Base-by-base conservation (phyloP, 2,797 vertebrate species). In the Trachops cirrhosus region DNA sequence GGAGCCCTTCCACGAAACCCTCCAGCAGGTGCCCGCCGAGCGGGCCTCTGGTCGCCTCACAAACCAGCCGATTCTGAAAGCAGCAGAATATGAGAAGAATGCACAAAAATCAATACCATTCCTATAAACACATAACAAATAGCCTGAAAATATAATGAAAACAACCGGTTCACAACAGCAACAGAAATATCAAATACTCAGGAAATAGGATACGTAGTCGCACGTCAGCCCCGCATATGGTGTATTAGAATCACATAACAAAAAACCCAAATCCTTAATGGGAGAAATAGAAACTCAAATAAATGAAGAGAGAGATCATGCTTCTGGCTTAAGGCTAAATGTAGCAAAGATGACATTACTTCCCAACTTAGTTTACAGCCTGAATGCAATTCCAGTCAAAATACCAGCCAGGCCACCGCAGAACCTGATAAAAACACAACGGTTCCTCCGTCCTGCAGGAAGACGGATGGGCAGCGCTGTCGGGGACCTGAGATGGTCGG, bases 401-500 rank as follows among this genome's bases (percentile, higher is more conserved):
- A n/a, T 37, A 93, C 41, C 68, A 70, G 74, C 87, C 68, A 79
- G 18, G 79, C 93, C 91, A 77, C 86, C 54, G 71, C 0, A 48
- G 82, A 97, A 89, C 83, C 89, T 90, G 70, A 83, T 86, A 92
- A 89, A 94, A 79, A 83, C 73, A 91, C 94, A 83, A 54, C 64
- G 88, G n/a, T 71, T 91, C 77, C 83, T 75, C 75, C 46, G 92
- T 79, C 73, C 54, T 46, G 37, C 1, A 59, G 68, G 22, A 78
- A 87, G 94, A 79, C 32, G 85, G 90, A 86, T n/a, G 32, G 52
- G 19, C 46, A 59, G 50, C 95, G 83, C 34, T 12, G 48, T 68
- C 44, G 10, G 74, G 85, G 21, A 34, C 39, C 34, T 22, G 26
- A 59, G 79, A 32, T 11, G 11, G 32, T 0, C 7, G 2, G 9